Evolutionary conservation across 2,113 vertebrate genomes (phyloP), one percentile per base, ranked within the genome.

Genomic region (Etheostoma spectabile): DNA sequence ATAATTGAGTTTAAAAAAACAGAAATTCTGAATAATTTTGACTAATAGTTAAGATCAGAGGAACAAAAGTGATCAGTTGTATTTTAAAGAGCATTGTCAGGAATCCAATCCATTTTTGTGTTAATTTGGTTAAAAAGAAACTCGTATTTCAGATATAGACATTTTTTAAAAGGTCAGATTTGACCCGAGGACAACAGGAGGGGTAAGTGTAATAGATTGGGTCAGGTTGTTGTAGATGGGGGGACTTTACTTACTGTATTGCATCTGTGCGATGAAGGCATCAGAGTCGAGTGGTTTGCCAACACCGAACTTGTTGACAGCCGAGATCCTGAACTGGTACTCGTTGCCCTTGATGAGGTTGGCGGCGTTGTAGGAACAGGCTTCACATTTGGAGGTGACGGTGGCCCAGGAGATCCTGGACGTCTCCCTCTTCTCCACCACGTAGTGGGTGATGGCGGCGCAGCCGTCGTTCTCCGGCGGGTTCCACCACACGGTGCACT

Each of bases 321-420:
- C 97, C 89, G 97, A 99, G 74, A 99, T 91, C 89, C 98, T 97
- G 96, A 99, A 99, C 81, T 99, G 98, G 88, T 99, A 99, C 81
- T 99, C 98, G 52, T 99, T 99, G 93, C 97, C 98, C 51, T 96
- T 98, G 86, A 99, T 99, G 84, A 99, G 93, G 91, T 97, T 99
- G 62, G 94, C 94, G 76, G 96, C 97, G 6, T 95, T 97, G 80
- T 96, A 98, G 83, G 96, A 98, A 84, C 95, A 99, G 46, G 96
- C 97, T 96, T 99, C 97, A 89, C 97, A 98, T 59, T 97, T 96
- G 84, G 99, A 97, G 74, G 96, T 96, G 86, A 98, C 95, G 82
- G 96, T 90, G 46, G 98, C 98, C 98, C 98, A 99, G 64, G 98
- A 94, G 88, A 99, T 96, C 87, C 98, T 96, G 85, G 97, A 99